A percentile compares a stretch with the other conserved stretches of the same genome.
These are phyloP conservation scores for Muraenolepis orangiensis DNA, from an alignment of 2,797 vertebrate genomes.

Conservation along the genomic window DNA sequence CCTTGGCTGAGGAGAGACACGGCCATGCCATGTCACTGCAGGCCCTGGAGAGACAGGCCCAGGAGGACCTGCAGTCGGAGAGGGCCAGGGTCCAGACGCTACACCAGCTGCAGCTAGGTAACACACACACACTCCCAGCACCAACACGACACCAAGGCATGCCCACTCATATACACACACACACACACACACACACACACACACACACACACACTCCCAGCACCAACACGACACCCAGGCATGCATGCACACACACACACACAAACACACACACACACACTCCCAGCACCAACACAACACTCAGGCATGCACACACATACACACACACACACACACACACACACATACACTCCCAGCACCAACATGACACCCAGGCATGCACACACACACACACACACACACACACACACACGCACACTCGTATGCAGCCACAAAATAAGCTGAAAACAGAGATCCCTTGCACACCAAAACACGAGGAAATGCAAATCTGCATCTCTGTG, in stretches of 20 bases:
- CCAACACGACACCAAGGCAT: no score
- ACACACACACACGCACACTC: background rate
- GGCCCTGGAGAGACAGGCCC: conserved; percentile 79
- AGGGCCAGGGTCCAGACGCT: conserved; percentile 79
- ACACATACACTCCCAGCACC: no score
- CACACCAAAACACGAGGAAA: background rate
- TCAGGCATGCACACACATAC: no score
- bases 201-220: conserved; percentile 1
- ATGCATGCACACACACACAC: background rate
- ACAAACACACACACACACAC: background rate
- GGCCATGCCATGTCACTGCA: conserved; percentile 77
- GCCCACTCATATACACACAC: background rate
- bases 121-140: conserved; percentile 16
- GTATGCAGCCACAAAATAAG: background rate
- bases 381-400: background rate
- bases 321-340: no score
- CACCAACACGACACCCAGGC: background rate
- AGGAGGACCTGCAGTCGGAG: conserved; percentile 80
- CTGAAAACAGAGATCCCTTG: background rate
- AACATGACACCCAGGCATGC: no score
- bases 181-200: conserved; percentile 8
- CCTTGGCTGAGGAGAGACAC: conserved; percentile 74
- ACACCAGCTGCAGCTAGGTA: conserved; percentile 80
- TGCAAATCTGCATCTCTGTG: background rate
- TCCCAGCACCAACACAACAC: background rate